Percentiles rank a stretch among this genome's conserved stretches.
Evolutionary conservation across 2,797 vertebrate species (phyloP).

Genomic region (Helicolenus hilgendorfi): DNA sequence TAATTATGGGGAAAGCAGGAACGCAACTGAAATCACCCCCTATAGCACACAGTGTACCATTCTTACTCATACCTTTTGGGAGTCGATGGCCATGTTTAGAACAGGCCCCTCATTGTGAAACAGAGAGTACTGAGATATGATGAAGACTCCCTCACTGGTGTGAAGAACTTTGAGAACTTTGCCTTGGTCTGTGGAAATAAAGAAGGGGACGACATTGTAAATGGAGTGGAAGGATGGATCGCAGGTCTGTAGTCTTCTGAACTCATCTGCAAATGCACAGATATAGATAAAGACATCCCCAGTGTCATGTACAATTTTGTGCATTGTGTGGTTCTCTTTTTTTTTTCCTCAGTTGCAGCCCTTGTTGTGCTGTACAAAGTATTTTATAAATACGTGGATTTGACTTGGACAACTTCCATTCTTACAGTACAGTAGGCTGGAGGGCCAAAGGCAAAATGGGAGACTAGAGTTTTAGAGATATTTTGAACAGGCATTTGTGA

Average conservation of each 20-base stretch:
- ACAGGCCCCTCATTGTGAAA: slow-evolving; percentile 90
- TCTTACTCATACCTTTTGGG: slow-evolving; percentile 83
- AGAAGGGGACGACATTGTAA: neutral
- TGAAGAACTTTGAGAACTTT: slow-evolving; percentile 92
- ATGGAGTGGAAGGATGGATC: neutral
- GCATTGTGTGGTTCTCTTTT: neutral
- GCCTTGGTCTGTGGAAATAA: slow-evolving; percentile 86
- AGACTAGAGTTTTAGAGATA: neutral
- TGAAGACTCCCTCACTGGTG: slow-evolving; percentile 88
- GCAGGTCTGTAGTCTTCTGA: neutral
- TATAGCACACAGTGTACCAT: neutral
- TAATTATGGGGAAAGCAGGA: neutral
- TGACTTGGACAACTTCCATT: slow-evolving; percentile 31
- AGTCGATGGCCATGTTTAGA: slow-evolving; percentile 90
- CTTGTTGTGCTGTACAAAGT: neutral
- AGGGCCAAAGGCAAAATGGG: slow-evolving; percentile 11
- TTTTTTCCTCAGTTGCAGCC: neutral
- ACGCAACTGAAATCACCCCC: neutral
- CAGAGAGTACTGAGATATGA: slow-evolving; percentile 91
- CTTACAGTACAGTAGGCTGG: neutral
- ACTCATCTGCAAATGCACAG: neutral
- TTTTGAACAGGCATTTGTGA: neutral
- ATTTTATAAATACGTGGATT: slow-evolving; percentile 6
- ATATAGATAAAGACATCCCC: neutral
- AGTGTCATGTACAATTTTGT: neutral